Conservation (phyloP, 2,797 vertebrate genomes). For the Oreortyx pictus region DNA sequence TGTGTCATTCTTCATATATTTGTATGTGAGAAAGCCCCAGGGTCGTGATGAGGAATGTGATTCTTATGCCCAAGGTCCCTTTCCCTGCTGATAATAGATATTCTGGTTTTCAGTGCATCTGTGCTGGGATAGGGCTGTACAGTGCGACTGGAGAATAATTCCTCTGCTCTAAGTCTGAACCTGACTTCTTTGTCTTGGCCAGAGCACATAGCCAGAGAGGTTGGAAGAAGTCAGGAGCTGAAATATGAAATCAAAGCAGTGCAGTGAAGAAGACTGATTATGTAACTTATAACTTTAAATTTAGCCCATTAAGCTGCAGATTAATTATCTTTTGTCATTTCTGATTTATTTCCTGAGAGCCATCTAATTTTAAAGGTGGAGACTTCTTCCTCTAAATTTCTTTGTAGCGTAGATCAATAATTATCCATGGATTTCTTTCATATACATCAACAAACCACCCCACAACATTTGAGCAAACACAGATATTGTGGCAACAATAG, state of each 20-base stretch:
- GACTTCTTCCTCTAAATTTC: not conserved
- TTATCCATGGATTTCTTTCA: not conserved
- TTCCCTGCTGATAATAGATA: not conserved
- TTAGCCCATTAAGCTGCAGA: not conserved
- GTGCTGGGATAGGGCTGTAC: not conserved
- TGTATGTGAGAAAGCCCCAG: not conserved
- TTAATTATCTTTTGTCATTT: not conserved
- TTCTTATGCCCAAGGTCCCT: not conserved
- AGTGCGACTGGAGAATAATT: accelerated
- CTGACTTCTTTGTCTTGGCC: not conserved
- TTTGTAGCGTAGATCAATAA: not conserved
- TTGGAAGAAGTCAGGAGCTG: not conserved
- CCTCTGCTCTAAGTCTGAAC: not conserved
- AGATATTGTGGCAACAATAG: not conserved
- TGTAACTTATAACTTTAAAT: not conserved
- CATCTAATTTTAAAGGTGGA: not conserved
- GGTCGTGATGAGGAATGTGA: not conserved
- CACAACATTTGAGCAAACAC: not conserved
- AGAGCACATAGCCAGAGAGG: not conserved
- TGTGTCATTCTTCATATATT: not conserved
- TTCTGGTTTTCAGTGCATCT: not conserved
- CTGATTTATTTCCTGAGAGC: not conserved
- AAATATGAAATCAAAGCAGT: not conserved
- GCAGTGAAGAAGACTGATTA: not conserved
- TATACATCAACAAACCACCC: not conserved